phyloP scores from a whole-genome alignment of 2,797 vertebrate species.

The Pseudopleuronectes americanus region DNA sequence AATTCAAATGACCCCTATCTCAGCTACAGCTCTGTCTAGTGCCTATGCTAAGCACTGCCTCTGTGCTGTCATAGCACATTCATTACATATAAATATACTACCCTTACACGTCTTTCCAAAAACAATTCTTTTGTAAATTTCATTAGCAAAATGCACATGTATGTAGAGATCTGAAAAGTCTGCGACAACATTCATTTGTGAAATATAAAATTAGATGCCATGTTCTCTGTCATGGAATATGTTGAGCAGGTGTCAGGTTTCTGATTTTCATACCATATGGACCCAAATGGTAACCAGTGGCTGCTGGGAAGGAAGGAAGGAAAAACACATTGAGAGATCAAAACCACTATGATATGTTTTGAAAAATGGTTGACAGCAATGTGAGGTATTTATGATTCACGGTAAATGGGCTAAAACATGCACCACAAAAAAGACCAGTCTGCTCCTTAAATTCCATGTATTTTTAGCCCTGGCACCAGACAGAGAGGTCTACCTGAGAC shows the following conservation, averaged over 20 bases:
- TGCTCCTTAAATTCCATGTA: slow-evolving; percentile 28
- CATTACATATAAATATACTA: not conserved
- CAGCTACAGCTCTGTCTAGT: not conserved
- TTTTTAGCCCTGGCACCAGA: slow-evolving; percentile 25
- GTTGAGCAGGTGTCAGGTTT: slow-evolving; percentile 27
- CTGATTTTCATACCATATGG: slow-evolving; percentile 61
- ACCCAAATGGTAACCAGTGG: slow-evolving; percentile 46
- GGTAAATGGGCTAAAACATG: slow-evolving; percentile 31
- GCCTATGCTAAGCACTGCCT: not conserved
- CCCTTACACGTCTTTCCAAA: too few species aligned
- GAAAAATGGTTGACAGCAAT: slow-evolving; percentile 56
- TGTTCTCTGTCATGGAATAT: slow-evolving; percentile 32
- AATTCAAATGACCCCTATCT: not conserved
- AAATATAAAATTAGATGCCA: slow-evolving; percentile 13
- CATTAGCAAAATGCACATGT: not conserved
- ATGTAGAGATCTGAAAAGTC: too few species aligned
- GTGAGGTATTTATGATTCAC: slow-evolving; percentile 37
- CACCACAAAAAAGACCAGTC: slow-evolving; percentile 25
- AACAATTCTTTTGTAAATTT: too few species aligned
- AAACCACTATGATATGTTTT: slow-evolving; percentile 50
- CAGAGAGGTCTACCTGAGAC: slow-evolving; percentile 31
- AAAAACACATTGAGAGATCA: slow-evolving; percentile 36
- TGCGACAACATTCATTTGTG: not conserved
- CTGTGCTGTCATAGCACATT: not conserved
- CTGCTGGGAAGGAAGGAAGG: slow-evolving; percentile 35